Conservation (phyloP, 1,140 invertebrate genomes). For the Drosophila ironensis region DNA sequence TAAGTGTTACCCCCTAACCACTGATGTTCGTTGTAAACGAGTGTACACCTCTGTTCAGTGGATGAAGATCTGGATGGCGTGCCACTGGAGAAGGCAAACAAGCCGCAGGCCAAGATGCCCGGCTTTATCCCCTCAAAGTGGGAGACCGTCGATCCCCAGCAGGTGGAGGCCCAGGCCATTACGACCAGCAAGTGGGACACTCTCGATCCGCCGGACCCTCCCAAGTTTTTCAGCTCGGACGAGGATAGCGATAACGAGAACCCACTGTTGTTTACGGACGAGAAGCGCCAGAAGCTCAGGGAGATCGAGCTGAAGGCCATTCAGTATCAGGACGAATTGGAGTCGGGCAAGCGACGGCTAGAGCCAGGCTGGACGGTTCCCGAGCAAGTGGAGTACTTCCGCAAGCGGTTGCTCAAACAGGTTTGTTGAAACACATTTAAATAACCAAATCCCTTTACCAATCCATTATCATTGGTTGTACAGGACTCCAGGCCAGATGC, state of each 20-base stretch:
- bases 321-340: slow-evolving; percentile 98
- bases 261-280: slow-evolving; percentile 85
- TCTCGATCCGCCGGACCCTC: slow-evolving; percentile 81
- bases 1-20: slow-evolving; percentile 71
- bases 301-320: slow-evolving; percentile 97
- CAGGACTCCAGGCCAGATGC: slow-evolving; percentile 42
- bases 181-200: slow-evolving; percentile 94
- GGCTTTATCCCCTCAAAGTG: slow-evolving; percentile 95
- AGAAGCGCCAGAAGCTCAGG: slow-evolving; percentile 91
- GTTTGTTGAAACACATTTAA: slow-evolving; percentile 72
- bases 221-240: slow-evolving; percentile 72
- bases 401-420: slow-evolving; percentile 94
- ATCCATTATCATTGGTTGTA: not conserved
- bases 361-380: slow-evolving; percentile 90
- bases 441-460: rapidly evolving
- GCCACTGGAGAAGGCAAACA: slow-evolving; percentile 85
- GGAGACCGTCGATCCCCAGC: slow-evolving; percentile 96
- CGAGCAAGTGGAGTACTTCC: slow-evolving; percentile 95
- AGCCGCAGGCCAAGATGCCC: slow-evolving; percentile 78
- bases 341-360: slow-evolving; percentile 90
- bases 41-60: slow-evolving; percentile 83
- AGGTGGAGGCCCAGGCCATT: slow-evolving; percentile 91
- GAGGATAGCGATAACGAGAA: slow-evolving; percentile 63
- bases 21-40: not conserved
- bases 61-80: slow-evolving; percentile 93